phyloP scores from a whole-genome alignment of 1,140 invertebrate genomes.

The Drosophila willistoni region DNA sequence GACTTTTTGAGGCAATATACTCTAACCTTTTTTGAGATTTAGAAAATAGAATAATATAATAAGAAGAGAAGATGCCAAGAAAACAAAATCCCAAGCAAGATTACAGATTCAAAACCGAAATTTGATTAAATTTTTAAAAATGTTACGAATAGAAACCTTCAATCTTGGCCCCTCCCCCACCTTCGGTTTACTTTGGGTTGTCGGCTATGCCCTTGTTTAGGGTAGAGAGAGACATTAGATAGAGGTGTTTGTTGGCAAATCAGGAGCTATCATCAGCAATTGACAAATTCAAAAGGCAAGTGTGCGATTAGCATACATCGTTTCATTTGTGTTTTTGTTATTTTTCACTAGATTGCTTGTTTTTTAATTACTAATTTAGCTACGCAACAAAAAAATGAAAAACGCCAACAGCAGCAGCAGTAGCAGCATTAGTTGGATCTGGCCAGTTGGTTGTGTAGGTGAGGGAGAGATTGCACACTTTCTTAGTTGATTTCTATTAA shows the following conservation, averaged over 20 bases:
- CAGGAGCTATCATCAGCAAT: slow-evolving; percentile 50
- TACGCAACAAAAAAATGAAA: slow-evolving; percentile 12
- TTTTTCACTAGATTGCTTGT: slow-evolving; percentile 16
- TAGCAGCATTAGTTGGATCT: slow-evolving; percentile 20
- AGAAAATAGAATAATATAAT: background rate
- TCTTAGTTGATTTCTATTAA: no score
- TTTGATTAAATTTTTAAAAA: no score
- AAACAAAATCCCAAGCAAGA: background rate
- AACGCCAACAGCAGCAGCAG: slow-evolving; percentile 8
- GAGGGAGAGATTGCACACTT: slow-evolving; percentile 37
- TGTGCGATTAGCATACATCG: slow-evolving; percentile 51
- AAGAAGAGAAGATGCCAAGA: background rate
- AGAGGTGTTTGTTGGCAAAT: slow-evolving; percentile 25
- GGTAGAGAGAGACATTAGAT: slow-evolving; percentile 17
- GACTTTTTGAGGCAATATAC: background rate
- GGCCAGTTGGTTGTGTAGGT: background rate
- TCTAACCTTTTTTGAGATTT: background rate
- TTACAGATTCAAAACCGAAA: background rate
- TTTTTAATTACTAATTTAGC: slow-evolving; percentile 51
- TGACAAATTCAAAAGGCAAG: slow-evolving; percentile 22
- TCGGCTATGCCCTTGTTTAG: slow-evolving; percentile 2
- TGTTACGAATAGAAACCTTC: no score
- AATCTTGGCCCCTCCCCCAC: no score
- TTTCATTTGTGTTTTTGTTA: slow-evolving; percentile 35
- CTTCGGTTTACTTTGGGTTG: background rate